phyloP scores from a whole-genome alignment of 2,797 vertebrate species.

The Gymnopithys bicolor region DNA sequence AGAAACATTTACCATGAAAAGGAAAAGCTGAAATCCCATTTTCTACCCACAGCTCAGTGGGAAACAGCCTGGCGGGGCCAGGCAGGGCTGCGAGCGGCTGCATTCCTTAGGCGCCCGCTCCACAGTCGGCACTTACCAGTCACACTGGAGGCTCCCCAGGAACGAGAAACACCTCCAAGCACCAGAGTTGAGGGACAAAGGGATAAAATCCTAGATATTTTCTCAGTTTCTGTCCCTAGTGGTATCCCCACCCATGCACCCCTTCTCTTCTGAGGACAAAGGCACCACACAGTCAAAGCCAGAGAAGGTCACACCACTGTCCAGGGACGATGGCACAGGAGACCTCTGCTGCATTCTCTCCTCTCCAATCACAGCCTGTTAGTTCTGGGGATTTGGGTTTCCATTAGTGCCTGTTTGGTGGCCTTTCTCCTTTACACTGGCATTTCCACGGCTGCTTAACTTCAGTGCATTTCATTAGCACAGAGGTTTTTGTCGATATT shows the following conservation, averaged over 20 bases:
- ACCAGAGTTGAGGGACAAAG: not conserved
- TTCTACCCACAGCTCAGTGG: not conserved
- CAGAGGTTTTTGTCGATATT: conserved; percentile 59
- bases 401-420: conserved; percentile 62
- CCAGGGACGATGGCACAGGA: not conserved
- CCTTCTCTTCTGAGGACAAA: not conserved
- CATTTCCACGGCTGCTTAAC: conserved; percentile 70
- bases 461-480: conserved; percentile 56
- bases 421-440: conserved; percentile 62
- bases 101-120: not conserved
- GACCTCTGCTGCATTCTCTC: not conserved
- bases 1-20: conserved; percentile 62
- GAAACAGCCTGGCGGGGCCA: conserved; percentile 33
- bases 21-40: conserved; percentile 64
- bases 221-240: not conserved
- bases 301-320: not conserved
- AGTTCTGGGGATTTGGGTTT: conserved; percentile 71
- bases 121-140: not conserved
- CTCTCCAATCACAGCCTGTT: not conserved
- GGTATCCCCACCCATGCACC: not conserved
- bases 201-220: not conserved
- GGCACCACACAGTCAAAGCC: not conserved
- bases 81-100: not conserved
- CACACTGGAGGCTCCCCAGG: rapidly evolving
- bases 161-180: not conserved